Evolutionary conservation across 2,888 invertebrate species (phyloP).

Genomic region (Eupithecia pulchellata): DNA sequence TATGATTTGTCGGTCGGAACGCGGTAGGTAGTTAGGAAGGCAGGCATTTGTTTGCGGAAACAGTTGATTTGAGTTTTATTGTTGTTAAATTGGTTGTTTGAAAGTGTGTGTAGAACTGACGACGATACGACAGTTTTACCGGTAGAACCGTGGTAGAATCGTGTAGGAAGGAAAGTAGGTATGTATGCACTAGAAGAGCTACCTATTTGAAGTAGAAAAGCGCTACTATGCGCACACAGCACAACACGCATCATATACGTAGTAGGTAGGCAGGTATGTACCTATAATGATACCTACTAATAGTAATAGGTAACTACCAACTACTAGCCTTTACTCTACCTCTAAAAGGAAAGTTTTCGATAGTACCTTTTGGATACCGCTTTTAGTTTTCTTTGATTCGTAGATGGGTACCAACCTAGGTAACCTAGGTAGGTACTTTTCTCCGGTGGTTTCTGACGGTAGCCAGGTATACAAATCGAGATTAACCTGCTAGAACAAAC

Average conservation of each 20-base stretch:
- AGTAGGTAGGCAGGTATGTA: no score
- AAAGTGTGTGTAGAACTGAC: not conserved
- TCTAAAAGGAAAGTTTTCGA: no score
- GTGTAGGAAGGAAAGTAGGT: not conserved
- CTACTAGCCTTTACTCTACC: no score
- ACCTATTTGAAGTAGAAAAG: not conserved
- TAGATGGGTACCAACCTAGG: not conserved
- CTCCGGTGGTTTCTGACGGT: no score
- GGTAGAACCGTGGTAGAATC: not conserved
- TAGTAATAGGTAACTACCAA: no score
- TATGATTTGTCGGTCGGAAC: not conserved
- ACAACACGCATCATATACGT: not conserved
- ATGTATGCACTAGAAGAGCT: not conserved
- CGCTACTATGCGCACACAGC: not conserved
- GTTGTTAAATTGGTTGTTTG: not conserved
- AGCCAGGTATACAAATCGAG: no score
- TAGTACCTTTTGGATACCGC: no score
- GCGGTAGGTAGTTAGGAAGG: not conserved
- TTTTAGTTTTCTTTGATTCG: not conserved
- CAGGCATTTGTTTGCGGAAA: slow-evolving; percentile 4
- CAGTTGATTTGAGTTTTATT: slow-evolving; percentile 8
- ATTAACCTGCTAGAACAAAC: not conserved
- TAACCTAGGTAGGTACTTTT: no score
- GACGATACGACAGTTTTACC: not conserved
- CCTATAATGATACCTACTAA: no score